phyloP scores from a whole-genome alignment of 2,113 vertebrate genomes.

The Oenanthe oenanthe region DNA sequence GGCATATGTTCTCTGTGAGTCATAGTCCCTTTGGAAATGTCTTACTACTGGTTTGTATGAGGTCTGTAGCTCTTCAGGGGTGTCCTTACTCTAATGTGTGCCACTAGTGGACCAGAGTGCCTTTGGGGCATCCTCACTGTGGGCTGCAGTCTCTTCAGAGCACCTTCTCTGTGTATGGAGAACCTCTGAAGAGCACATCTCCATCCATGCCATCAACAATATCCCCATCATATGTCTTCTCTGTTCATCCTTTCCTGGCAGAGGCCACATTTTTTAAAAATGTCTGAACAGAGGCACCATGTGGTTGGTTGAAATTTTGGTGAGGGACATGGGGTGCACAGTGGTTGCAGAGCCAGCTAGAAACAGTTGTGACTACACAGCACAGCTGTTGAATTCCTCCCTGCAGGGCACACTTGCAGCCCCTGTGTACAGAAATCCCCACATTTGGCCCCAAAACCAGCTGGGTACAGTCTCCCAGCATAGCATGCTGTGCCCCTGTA shows the following conservation, averaged over 20 bases:
- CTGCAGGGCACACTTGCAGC: neutral
- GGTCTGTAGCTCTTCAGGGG: neutral
- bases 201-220: accelerated
- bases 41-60: neutral
- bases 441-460: neutral
- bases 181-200: neutral
- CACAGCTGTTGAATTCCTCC: neutral
- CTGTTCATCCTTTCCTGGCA: neutral
- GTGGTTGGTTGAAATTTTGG: neutral
- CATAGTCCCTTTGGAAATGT: neutral
- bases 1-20: neutral
- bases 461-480: accelerated
- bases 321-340: too few relatives aligned
- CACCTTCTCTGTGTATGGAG: neutral
- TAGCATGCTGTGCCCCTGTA: neutral
- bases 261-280: neutral
- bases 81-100: accelerated
- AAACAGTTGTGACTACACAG: neutral
- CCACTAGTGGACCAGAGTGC: neutral
- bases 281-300: neutral
- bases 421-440: neutral
- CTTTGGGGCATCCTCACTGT: neutral
- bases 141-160: neutral
- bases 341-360: neutral
- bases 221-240: too few relatives aligned